Evolutionary conservation across 2,113 vertebrate genomes (phyloP).

Genomic region (Gnathonemus longibarbis): DNA sequence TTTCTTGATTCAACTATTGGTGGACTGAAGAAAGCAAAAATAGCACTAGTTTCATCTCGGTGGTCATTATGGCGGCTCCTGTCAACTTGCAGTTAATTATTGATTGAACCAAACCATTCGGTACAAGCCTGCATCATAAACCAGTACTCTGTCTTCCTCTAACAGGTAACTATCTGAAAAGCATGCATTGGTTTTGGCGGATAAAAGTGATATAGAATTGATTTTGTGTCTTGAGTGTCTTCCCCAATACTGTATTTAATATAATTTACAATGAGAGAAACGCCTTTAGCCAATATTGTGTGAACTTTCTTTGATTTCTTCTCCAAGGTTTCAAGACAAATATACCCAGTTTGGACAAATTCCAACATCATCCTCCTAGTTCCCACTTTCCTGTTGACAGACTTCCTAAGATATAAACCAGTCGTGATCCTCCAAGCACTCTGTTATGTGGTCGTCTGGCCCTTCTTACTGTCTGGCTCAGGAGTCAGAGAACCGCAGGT

Average conservation of each 20-base stretch:
- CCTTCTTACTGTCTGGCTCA: slow-evolving; percentile 66
- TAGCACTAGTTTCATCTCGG: not conserved
- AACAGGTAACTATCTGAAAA: not conserved
- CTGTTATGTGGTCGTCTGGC: slow-evolving; percentile 63
- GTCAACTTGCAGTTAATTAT: not conserved
- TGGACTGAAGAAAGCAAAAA: not conserved
- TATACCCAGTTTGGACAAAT: slow-evolving; percentile 75
- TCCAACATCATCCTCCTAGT: slow-evolving; percentile 67
- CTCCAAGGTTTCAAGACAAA: slow-evolving; percentile 65
- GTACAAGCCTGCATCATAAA: not conserved
- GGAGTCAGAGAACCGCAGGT: slow-evolving; percentile 61
- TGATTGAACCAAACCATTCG: not conserved
- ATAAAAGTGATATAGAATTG: not conserved
- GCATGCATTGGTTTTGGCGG: not conserved
- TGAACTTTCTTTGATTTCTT: not conserved
- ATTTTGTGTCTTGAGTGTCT: not conserved
- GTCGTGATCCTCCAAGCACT: slow-evolving; percentile 70
- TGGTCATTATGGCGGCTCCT: not conserved
- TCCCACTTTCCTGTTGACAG: slow-evolving; percentile 73
- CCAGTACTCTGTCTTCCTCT: not conserved
- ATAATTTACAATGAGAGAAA: not conserved
- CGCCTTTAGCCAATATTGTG: not conserved
- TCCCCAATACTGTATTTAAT: not conserved
- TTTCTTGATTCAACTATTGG: not conserved
- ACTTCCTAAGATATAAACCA: slow-evolving; percentile 75